A percentile compares a stretch with the other conserved stretches of the same genome.
phyloP scores from a whole-genome alignment of 2,888 invertebrate genomes.

The Atethmia centrago region DNA sequence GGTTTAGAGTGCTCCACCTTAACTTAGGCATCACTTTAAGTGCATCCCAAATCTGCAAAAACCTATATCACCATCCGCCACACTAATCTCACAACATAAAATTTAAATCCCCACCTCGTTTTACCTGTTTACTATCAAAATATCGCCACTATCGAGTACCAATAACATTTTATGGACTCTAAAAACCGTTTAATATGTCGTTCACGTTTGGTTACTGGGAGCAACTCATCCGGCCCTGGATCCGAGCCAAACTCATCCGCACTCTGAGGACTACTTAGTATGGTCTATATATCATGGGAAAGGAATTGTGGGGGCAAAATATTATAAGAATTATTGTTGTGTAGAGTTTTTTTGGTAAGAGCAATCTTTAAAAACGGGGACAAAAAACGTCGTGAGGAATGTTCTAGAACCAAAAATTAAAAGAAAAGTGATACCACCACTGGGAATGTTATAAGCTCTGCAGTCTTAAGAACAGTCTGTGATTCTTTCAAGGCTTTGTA shows the following conservation, averaged over 20 bases:
- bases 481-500: background rate
- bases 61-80: background rate
- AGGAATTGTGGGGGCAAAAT: slow-evolving; percentile 19
- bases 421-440: no score
- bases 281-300: slow-evolving; percentile 53
- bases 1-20: background rate
- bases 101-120: slow-evolving; percentile 48
- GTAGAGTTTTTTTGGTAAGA: no score
- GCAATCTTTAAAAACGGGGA: no score
- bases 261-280: slow-evolving; percentile 61
- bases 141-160: slow-evolving; percentile 56
- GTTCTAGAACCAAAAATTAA: no score
- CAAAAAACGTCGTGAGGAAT: no score
- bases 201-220: slow-evolving; percentile 57
- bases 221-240: slow-evolving; percentile 61
- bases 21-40: no score
- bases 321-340: no score
- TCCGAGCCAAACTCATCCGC: slow-evolving; percentile 63
- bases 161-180: slow-evolving; percentile 64
- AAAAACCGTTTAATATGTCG: slow-evolving; percentile 66
- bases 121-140: slow-evolving; percentile 62
- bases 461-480: background rate
- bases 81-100: slow-evolving; percentile 44
- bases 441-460: no score
- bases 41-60: background rate